Conservation (phyloP, 2,888 invertebrate genomes). For the Caprella mutica region DNA sequence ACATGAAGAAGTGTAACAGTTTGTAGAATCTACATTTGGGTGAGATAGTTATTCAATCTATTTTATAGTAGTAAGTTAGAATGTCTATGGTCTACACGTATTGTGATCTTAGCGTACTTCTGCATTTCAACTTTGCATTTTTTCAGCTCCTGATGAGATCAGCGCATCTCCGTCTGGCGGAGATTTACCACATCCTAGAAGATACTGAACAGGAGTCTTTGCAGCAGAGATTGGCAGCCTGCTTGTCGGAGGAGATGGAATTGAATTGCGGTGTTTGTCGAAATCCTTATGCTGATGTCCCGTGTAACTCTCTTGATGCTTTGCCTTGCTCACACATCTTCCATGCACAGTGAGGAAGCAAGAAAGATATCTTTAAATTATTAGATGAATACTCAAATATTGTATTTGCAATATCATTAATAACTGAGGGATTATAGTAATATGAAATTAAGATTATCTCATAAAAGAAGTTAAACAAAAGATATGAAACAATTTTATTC, state of each 20-base stretch:
- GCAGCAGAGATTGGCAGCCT: conserved; percentile 58
- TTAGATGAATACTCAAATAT: background rate
- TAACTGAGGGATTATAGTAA: background rate
- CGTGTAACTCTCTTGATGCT: conserved; percentile 58
- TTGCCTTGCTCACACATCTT: conserved; percentile 77
- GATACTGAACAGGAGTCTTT: conserved; percentile 66
- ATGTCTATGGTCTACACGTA: too few species aligned
- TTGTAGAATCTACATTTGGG: too few species aligned
- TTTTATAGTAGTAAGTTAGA: background rate
- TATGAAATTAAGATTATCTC: background rate
- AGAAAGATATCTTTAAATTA: background rate
- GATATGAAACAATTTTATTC: background rate
- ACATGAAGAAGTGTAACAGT: too few species aligned
- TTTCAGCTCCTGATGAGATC: conserved; percentile 64
- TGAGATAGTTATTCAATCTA: background rate
- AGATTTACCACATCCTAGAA: conserved; percentile 68
- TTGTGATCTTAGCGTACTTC: too few species aligned
- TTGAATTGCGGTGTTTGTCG: conserved; percentile 67
- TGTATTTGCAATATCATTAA: background rate
- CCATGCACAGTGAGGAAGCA: conserved; percentile 44
- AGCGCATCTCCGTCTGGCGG: conserved; percentile 62
- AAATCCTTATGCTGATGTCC: conserved; percentile 59
- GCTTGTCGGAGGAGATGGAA: conserved; percentile 56
- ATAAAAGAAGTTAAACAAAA: background rate
- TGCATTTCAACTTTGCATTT: too few species aligned